Base-by-base conservation (phyloP, 2,888 invertebrate species). In the Myopa testacea region DNA sequence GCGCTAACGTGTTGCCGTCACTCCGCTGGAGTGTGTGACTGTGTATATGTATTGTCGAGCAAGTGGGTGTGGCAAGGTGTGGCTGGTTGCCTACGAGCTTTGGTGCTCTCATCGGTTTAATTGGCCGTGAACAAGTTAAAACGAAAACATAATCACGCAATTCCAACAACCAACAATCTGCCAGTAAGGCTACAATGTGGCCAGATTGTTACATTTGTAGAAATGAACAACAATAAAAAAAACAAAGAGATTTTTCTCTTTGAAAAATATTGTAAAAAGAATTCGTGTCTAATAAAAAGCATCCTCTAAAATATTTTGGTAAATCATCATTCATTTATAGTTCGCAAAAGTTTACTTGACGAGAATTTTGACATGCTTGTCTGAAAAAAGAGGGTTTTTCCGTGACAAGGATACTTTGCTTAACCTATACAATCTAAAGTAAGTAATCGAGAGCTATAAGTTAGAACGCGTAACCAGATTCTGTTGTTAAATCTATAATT, bases 121-220 rank as follows among this genome's bases (percentile, higher is more conserved):
- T 89, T 88, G 89, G 87, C 86, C 88, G 86, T 88, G 86, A 88
- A 87, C 86, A 88, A 88, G 87, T 88, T 85, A 86, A 89, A 89
- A 89, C 88, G 88, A 85, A 88, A 88, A 88, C 85, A 87, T 88
- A 88, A 88, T 88, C 88, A 88, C n/a, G n/a, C 87, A 77, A 76
- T 78, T 77, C 67, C 67, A 8, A 26, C 67, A 34, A 45, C 67
- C 67, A 8, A 26, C 67, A 45, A 45, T 19, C 62, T 67, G 26
- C 60, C 77, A 52, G 38, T 76, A 55, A 37, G 70, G 69, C 45
- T 38, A 52, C 45, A 71, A 75, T 75, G 75, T 69, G 52, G 80
- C 81, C 78, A 12, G 26, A 68, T 50, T 34, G 7, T 19, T 37
- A 34, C 38, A 62, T 26, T 50, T 1, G 16, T 45, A 45, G 26